A percentile compares a stretch with the other conserved stretches of the same genome.
Conservation (phyloP, 2,888 invertebrate genomes). For the Tipula lateralis region DNA sequence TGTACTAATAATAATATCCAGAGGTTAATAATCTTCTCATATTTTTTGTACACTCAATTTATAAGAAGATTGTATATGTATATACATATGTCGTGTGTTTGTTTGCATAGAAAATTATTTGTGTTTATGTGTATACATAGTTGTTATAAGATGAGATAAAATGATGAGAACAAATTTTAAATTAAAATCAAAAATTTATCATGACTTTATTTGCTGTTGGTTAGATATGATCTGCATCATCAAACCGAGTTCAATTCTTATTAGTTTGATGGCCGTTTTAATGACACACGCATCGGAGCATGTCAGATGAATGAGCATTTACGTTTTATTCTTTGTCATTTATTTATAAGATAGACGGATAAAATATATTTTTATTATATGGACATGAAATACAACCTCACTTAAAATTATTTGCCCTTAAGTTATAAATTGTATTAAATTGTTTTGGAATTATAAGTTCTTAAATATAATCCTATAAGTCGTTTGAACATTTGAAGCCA, state of each 20-base stretch:
- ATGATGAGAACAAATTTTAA: neutral
- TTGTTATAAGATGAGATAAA: neutral
- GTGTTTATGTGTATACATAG: neutral
- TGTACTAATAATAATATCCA: neutral
- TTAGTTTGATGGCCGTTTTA: neutral
- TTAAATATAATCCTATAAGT: too few relatives aligned
- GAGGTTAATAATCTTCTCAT: neutral
- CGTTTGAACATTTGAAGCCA: too few relatives aligned
- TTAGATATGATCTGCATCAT: too few relatives aligned
- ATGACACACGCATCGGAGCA: neutral
- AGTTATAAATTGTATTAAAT: neutral
- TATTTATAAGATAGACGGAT: neutral
- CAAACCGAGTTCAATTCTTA: neutral
- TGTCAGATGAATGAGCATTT: neutral
- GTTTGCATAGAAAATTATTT: neutral
- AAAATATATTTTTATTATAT: neutral
- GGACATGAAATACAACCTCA: neutral
- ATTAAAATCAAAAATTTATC: neutral
- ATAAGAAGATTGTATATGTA: neutral
- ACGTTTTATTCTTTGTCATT: neutral
- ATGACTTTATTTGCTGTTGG: too few relatives aligned
- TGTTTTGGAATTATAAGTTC: too few relatives aligned
- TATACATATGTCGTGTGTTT: neutral
- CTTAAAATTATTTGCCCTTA: neutral
- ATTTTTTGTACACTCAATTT: neutral